Percentiles rank a stretch among this genome's conserved stretches.
Evolutionary conservation across 2,797 vertebrate genomes (phyloP).

Genomic region (Apogon talboti): DNA sequence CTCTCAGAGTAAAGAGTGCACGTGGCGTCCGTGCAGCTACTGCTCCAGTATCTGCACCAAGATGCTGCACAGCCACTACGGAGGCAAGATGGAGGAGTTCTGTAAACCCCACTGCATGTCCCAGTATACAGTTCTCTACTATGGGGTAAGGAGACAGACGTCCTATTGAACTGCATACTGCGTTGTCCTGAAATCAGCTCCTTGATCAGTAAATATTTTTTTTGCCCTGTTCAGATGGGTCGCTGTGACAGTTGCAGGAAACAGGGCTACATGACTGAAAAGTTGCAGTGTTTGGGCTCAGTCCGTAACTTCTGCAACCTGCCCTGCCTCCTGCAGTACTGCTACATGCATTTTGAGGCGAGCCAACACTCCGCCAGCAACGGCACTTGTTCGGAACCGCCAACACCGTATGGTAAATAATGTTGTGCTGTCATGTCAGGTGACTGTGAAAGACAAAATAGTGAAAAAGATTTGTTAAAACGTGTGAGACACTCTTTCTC

Average conservation of each 20-base stretch:
- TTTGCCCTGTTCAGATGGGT: conserved; percentile 87
- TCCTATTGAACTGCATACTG: neutral
- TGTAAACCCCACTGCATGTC: conserved; percentile 97
- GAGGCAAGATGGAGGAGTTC: conserved; percentile 93
- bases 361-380: conserved; percentile 72
- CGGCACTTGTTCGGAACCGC: conserved; percentile 63
- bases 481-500: neutral
- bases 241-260: conserved; percentile 94
- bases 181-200: neutral
- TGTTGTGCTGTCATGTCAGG: neutral
- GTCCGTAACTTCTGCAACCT: conserved; percentile 96
- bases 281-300: conserved; percentile 92
- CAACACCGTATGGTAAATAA: conserved; percentile 64
- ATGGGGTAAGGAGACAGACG: conserved; percentile 75
- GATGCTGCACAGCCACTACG: conserved; percentile 92
- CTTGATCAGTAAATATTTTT: neutral
- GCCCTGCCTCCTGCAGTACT: conserved; percentile 92
- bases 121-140: conserved; percentile 94
- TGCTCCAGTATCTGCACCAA: conserved; percentile 90
- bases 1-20: conserved; percentile 85
- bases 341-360: conserved; percentile 83
- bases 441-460: no score
- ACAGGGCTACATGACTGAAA: conserved; percentile 93
- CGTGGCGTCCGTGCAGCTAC: conserved; percentile 92
- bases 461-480: no score